phyloP scores from a whole-genome alignment of 2,888 invertebrate species.

The Drosophila gaucha region DNA sequence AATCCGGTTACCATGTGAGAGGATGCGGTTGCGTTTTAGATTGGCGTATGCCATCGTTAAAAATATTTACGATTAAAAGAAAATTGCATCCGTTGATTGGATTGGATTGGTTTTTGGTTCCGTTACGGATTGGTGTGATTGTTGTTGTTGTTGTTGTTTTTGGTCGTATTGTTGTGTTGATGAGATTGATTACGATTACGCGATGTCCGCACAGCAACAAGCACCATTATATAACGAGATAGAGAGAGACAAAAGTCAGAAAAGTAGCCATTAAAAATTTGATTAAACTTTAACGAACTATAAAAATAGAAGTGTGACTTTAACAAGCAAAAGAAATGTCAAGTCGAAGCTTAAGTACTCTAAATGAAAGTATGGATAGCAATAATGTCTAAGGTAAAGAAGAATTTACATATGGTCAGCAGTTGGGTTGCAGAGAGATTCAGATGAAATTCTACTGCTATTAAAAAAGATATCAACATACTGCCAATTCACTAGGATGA shows the following conservation, averaged over 20 bases:
- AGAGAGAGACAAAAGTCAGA: slow-evolving; percentile 60
- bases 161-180: slow-evolving; percentile 69
- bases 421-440: too few relatives aligned
- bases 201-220: slow-evolving; percentile 13
- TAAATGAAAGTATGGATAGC: too few relatives aligned
- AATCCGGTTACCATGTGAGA: slow-evolving; percentile 40
- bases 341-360: not conserved
- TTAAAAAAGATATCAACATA: too few relatives aligned
- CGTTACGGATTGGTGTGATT: slow-evolving; percentile 28
- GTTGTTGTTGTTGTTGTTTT: slow-evolving; percentile 31
- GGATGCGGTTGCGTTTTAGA: slow-evolving; percentile 70
- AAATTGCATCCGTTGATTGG: slow-evolving; percentile 81
- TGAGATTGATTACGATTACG: slow-evolving; percentile 75
- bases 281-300: slow-evolving; percentile 69
- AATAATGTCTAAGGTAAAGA: too few relatives aligned
- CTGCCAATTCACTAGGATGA: too few relatives aligned
- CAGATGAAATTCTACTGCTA: too few relatives aligned
- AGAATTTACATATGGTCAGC: not conserved
- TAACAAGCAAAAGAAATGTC: not conserved
- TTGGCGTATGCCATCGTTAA: slow-evolving; percentile 69
- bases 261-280: slow-evolving; percentile 65
- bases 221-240: slow-evolving; percentile 17
- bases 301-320: slow-evolving; percentile 25
- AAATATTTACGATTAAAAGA: slow-evolving; percentile 75
- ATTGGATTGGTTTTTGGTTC: slow-evolving; percentile 58